Percentiles rank a stretch among this genome's conserved stretches.
phyloP scores from a whole-genome alignment of 2,888 invertebrate genomes.

The Diabrotica balteata region DNA sequence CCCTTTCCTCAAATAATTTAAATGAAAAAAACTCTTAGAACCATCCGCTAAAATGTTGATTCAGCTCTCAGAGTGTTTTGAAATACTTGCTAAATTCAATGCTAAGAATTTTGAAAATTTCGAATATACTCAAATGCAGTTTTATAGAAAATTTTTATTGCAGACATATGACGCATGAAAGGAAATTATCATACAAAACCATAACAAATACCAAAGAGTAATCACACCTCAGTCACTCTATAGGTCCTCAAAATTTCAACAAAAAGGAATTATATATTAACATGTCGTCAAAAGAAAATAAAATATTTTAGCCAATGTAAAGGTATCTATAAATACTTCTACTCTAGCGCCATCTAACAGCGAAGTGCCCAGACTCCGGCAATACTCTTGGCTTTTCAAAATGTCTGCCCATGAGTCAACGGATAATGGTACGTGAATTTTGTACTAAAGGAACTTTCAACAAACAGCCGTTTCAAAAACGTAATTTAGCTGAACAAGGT shows the following conservation, averaged over 20 bases:
- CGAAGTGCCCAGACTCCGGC: no score
- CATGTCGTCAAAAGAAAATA: conserved; percentile 43
- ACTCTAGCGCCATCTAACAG: no score
- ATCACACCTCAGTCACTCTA: conserved; percentile 36
- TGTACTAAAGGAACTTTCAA: no score
- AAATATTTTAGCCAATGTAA: conserved; percentile 35
- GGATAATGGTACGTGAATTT: no score
- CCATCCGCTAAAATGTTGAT: conserved; percentile 19
- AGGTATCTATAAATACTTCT: no score
- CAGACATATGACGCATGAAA: conserved; percentile 3
- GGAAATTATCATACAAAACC: conserved; percentile 30
- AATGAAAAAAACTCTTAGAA: neutral
- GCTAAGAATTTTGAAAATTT: conserved; percentile 39
- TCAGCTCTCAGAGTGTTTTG: conserved; percentile 38
- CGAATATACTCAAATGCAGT: conserved; percentile 42
- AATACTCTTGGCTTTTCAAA: no score
- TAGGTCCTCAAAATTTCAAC: conserved; percentile 39
- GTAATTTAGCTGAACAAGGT: no score
- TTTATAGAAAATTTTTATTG: conserved; percentile 34
- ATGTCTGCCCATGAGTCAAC: no score
- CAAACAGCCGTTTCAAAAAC: no score
- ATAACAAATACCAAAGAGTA: conserved; percentile 40
- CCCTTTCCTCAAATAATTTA: no score
- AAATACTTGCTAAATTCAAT: conserved; percentile 39
- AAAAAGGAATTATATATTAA: conserved; percentile 44